Base-by-base conservation (phyloP, 2,797 vertebrate species). In the Gila robusta region DNA sequence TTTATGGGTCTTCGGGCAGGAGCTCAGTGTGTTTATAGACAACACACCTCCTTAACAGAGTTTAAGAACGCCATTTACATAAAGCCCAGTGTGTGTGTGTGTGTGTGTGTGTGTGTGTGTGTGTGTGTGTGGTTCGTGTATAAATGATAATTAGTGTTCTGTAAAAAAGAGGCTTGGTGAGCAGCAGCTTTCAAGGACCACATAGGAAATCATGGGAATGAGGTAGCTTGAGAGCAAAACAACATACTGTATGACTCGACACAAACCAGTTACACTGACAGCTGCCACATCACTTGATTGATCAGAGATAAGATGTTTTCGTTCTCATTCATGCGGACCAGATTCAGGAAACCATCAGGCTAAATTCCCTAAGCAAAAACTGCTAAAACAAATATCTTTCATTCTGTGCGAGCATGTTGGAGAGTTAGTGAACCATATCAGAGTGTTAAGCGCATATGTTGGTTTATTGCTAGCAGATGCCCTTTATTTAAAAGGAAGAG, bases 21-120 rank as follows among this genome's bases (percentile, higher is more conserved):
- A 83, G 54, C 52, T 72, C 54, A 35, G 54, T 79, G 74, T 83
- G 73, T 79, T 87, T 87, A 87, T 83, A 74, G 67, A 52, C 66
- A 78, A 83, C 80, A 87, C 73, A 79, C 73, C 73, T 78, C 54
- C 54, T 77, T 69, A 76, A 77, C 71, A 56, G 59, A 74, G 35
- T 86, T 69, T 69, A 79, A 41, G 16, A 83, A 80, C 64, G 74
- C 52, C 54, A 83, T 47, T 79, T 72, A 39, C 64, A 83, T 62
- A 64, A 37, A 52, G 16, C 41, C n/a, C 14, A 59, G 81, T 83
- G 49, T 73, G 69, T 76, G 72, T 77, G 67, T 74, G 72, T 74
- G 73, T 78, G 54, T 62, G 80, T 74, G 73, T 78, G 32, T 32
- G 32, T 32, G 32, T 32, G 32, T 32, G 32, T 32, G 2, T 77